Base-by-base conservation (phyloP, 64 coral and sea anemone species). In the Dendrophyllia cribrosa region DNA sequence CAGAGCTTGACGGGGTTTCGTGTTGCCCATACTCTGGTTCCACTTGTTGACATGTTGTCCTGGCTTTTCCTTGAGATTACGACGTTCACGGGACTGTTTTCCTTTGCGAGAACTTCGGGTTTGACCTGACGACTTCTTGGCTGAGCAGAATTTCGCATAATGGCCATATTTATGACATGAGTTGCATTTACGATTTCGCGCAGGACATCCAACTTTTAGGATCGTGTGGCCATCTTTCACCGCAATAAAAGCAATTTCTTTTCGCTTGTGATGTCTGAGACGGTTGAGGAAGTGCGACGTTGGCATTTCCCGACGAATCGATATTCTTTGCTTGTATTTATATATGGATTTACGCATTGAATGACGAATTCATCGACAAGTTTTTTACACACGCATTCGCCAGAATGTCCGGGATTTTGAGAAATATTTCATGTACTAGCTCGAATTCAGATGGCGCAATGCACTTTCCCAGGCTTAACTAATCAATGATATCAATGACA, bases 311-410 rank as follows among this genome's bases (percentile, higher is more conserved):
- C 20, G 88, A 68, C 55, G 75, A 90, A 61, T 92, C 45, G 16
- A 92, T 92, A 9, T 78, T 50, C 73, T 63, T 87, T 47, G 82
- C 91, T 72, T 92, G 90, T n/a, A n/a, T n/a, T n/a, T n/a, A n/a
- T n/a, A n/a, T n/a, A n/a, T n/a, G n/a, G n/a, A n/a, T n/a, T n/a
- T n/a, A n/a, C n/a, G n/a, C n/a, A n/a, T n/a, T n/a, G n/a, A n/a
- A n/a, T n/a, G n/a, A n/a, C n/a, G n/a, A n/a, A n/a, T n/a, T n/a
- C n/a, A n/a, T n/a, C n/a, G n/a, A n/a, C n/a, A n/a, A n/a, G n/a
- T n/a, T n/a, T n/a, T n/a, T n/a, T n/a, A n/a, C n/a, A n/a, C n/a
- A n/a, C n/a, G n/a, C n/a, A n/a, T n/a, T n/a, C n/a, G n/a, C n/a
- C n/a, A n/a, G n/a, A n/a, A n/a, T n/a, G n/a, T n/a, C n/a, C n/a